A percentile compares a stretch with the other conserved stretches of the same genome.
phyloP scores from a whole-genome alignment of 2,888 invertebrate species.

The Heterodera filipjevi region DNA sequence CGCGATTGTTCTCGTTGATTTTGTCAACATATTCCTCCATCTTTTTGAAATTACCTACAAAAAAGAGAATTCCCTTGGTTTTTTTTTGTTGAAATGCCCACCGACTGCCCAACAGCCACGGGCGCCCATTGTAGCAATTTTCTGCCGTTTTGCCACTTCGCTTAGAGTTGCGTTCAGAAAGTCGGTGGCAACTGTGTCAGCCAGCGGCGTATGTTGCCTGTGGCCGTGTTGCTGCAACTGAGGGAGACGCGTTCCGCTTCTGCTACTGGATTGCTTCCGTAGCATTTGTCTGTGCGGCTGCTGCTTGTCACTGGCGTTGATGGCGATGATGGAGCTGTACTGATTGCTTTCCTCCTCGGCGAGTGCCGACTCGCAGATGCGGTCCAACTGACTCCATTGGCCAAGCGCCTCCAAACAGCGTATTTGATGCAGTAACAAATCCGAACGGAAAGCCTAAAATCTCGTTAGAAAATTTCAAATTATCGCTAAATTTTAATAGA shows the following conservation, averaged over 20 bases:
- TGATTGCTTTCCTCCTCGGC: constrained; percentile 23
- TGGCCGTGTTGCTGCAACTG: neutral
- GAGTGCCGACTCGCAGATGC: constrained; percentile 42
- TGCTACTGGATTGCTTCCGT: neutral
- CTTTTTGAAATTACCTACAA: constrained; percentile 81
- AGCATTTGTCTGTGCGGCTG: neutral
- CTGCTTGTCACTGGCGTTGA: constrained; percentile 8
- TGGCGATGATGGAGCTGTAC: constrained; percentile 1
- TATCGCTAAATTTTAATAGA: too few species aligned
- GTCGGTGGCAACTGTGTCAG: neutral
- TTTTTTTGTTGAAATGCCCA: neutral
- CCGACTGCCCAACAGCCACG: constrained; percentile 93
- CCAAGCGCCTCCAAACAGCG: constrained; percentile 93
- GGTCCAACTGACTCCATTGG: constrained; percentile 76
- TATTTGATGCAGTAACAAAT: constrained; percentile 87
- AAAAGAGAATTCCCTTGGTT: constrained; percentile 4
- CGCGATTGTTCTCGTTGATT: constrained; percentile 87
- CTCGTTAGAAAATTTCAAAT: too few species aligned
- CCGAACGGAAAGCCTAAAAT: constrained; percentile 65
- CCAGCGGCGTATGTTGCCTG: neutral
- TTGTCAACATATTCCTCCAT: constrained; percentile 83
- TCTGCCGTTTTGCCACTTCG: constrained; percentile 58
- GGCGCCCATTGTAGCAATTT: constrained; percentile 83
- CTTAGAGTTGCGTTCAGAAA: constrained; percentile 54
- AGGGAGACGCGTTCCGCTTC: constrained; percentile 1